Conservation (phyloP, 1,140 invertebrate species). For the Diploscapter pachys region DNA sequence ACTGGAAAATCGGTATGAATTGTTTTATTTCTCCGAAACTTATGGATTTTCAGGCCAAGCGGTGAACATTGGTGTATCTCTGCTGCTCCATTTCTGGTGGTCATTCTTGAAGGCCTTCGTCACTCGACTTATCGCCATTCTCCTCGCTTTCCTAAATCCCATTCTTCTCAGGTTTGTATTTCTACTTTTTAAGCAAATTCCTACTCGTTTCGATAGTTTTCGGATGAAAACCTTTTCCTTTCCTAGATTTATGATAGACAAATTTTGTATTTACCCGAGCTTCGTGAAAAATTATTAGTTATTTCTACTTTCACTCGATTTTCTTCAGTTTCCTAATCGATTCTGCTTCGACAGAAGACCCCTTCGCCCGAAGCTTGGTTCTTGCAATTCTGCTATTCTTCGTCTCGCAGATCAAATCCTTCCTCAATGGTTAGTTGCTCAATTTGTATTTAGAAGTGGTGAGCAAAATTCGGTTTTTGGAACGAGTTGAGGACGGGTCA, state of each 20-base stretch:
- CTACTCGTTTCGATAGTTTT: not conserved
- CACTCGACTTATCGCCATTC: not conserved
- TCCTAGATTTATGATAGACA: not conserved
- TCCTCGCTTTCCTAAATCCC: constrained; percentile 6
- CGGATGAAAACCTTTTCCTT: not conserved
- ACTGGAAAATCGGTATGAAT: constrained; percentile 8
- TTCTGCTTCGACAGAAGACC: constrained; percentile 2
- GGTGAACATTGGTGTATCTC: not conserved
- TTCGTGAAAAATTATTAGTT: no score
- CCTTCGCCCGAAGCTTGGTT: constrained; percentile 1
- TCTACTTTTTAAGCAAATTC: not conserved
- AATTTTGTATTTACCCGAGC: not conserved
- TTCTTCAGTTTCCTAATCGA: constrained; percentile 15
- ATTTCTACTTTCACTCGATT: not conserved
- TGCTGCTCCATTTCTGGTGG: not conserved
- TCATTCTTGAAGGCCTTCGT: not conserved
- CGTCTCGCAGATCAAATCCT: constrained; percentile 9
- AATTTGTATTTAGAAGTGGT: no score
- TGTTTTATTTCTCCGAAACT: not conserved
- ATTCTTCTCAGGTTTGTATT: constrained; percentile 9
- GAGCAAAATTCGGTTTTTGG: no score
- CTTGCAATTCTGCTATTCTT: constrained; percentile 12
- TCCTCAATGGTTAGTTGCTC: constrained; percentile 1
- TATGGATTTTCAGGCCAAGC: not conserved
- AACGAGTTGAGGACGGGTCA: no score